A percentile compares a stretch with the other conserved stretches of the same genome.
Conservation (phyloP, 2,113 vertebrate species). For the Monarcha castaneiventris region DNA sequence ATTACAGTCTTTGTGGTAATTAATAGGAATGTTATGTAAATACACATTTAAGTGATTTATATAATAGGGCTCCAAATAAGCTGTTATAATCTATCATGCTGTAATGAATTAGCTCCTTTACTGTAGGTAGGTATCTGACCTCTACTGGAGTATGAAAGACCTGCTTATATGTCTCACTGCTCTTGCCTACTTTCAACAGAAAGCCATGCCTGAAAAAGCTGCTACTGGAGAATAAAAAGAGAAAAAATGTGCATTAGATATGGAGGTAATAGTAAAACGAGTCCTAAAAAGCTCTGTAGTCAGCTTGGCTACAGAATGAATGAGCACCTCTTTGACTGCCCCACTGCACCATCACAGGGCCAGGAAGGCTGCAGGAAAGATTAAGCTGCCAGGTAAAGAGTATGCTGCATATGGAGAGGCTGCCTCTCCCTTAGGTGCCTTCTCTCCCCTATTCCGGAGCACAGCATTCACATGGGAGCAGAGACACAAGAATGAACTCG, state of each 20-base stretch:
- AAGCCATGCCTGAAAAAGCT: background rate
- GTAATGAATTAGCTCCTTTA: conserved; percentile 70
- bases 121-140: conserved; percentile 71
- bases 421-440: background rate
- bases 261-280: background rate
- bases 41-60: conserved; percentile 80
- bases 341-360: background rate
- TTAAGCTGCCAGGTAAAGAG: background rate
- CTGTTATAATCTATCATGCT: conserved; percentile 74
- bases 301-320: background rate
- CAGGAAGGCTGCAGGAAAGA: background rate
- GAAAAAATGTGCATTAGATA: background rate
- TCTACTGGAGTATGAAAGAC: conserved; percentile 66
- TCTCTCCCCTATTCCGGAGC: background rate
- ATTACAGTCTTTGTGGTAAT: conserved; percentile 72
- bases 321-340: background rate
- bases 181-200: background rate
- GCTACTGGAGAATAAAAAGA: background rate
- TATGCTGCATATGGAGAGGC: background rate
- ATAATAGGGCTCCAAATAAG: conserved; percentile 70
- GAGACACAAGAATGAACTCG: background rate
- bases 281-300: background rate
- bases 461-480: background rate
- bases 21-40: conserved; percentile 78
- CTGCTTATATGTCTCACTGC: conserved; percentile 39